Conservation (phyloP, 2,113 vertebrate genomes). For the Empidonax alnorum region DNA sequence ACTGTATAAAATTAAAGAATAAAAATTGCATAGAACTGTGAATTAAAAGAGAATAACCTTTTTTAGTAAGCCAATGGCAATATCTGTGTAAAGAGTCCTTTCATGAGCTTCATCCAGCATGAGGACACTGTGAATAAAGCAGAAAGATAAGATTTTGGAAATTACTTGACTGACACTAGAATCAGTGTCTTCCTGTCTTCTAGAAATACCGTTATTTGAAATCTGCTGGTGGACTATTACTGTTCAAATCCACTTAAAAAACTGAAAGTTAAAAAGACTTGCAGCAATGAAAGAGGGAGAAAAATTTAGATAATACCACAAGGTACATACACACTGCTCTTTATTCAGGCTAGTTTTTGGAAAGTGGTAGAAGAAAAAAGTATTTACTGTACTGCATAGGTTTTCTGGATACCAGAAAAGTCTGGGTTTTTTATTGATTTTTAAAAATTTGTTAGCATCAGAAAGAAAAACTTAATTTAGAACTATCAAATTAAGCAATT, state of each 20-base stretch:
- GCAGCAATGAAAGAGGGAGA: background rate
- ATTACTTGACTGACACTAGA: background rate
- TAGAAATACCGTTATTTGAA: background rate
- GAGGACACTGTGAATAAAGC: constrained; percentile 81
- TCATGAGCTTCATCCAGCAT: constrained; percentile 98
- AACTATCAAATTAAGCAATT: background rate
- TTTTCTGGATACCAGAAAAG: background rate
- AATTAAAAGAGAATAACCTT: constrained; percentile 79
- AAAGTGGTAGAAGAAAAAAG: background rate
- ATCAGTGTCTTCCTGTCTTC: background rate
- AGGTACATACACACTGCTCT: background rate
- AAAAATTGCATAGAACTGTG: background rate
- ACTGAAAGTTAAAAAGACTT: background rate
- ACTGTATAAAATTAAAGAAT: background rate
- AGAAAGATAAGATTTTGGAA: background rate
- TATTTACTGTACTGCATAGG: background rate
- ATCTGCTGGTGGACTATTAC: background rate
- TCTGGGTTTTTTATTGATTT: background rate
- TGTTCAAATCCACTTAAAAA: background rate
- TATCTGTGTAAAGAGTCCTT: constrained; percentile 95
- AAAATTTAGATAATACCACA: background rate
- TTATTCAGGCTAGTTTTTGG: background rate
- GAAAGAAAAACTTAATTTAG: background rate
- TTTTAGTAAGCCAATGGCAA: constrained; percentile 95
- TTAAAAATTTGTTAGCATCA: background rate